Percentiles rank a stretch among this genome's conserved stretches.
phyloP scores from a whole-genome alignment of 2,888 invertebrate genomes.

The Harpagoxenus sublaevis region DNA sequence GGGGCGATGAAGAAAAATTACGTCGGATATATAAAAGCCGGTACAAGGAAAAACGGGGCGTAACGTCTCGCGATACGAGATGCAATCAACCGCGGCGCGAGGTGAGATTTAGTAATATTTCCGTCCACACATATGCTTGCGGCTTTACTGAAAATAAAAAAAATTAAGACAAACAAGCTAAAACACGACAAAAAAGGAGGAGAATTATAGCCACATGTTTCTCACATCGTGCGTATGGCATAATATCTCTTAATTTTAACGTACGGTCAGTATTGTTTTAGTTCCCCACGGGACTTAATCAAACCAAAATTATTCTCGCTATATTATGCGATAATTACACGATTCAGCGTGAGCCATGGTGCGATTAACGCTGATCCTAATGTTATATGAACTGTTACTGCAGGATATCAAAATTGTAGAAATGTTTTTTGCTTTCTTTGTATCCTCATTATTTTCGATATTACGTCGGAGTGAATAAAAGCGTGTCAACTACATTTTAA shows the following conservation, averaged over 20 bases:
- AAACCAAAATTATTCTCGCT: not conserved
- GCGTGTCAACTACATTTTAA: slow-evolving; percentile 28
- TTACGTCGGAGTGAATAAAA: slow-evolving; percentile 7
- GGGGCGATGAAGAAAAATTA: slow-evolving; percentile 15
- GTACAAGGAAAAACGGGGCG: not conserved
- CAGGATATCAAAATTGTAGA: not conserved
- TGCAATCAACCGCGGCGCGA: slow-evolving; percentile 21
- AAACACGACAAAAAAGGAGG: not conserved
- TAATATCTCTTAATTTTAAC: slow-evolving; percentile 29
- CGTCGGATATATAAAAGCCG: slow-evolving; percentile 1
- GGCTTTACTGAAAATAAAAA: not conserved
- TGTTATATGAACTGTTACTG: not conserved
- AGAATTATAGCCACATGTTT: not conserved
- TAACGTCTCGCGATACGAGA: slow-evolving; percentile 17
- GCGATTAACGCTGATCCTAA: slow-evolving; percentile 11
- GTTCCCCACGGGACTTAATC: not conserved
- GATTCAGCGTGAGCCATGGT: not conserved
- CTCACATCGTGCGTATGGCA: not conserved
- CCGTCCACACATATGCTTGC: not conserved
- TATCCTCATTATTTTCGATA: not conserved
- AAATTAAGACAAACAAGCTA: not conserved
- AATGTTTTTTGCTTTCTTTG: not conserved
- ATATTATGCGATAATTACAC: not conserved
- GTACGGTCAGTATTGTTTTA: not conserved
- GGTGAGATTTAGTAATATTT: slow-evolving; percentile 35